Percentiles rank a stretch among this genome's conserved stretches.
Evolutionary conservation across 2,888 invertebrate species (phyloP).

Genomic region (Epinotia demarniana): DNA sequence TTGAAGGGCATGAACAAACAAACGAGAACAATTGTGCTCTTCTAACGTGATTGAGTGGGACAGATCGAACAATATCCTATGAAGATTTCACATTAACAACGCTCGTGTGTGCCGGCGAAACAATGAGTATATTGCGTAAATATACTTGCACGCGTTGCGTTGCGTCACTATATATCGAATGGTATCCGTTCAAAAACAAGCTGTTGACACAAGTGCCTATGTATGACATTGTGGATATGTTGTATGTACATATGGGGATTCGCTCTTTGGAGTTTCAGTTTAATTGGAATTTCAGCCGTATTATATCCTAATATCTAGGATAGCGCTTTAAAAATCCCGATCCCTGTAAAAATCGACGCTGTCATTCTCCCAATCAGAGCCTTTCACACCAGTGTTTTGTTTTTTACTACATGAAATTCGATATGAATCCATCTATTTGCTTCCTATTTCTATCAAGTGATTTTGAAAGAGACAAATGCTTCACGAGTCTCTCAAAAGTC

Average conservation of each 20-base stretch:
- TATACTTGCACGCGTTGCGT: constrained; percentile 57
- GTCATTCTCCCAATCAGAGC: no score
- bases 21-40: constrained; percentile 17
- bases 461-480: no score
- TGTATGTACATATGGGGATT: neutral
- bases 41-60: constrained; percentile 30
- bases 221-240: constrained; percentile 59
- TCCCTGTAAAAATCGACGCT: no score
- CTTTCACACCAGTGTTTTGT: no score
- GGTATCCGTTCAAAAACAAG: constrained; percentile 75
- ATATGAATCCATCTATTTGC: no score
- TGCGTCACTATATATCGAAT: constrained; percentile 74
- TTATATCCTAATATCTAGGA: no score
- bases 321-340: no score
- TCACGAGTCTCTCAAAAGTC: neutral
- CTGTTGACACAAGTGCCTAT: constrained; percentile 76
- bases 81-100: constrained; percentile 46
- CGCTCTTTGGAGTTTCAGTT: no score
- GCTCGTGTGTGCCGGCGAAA: constrained; percentile 59
- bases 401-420: no score
- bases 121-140: constrained; percentile 66
- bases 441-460: no score
- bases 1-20: constrained; percentile 26
- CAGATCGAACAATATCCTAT: constrained; percentile 38
- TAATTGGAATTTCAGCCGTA: no score